phyloP scores from a whole-genome alignment of 2,888 invertebrate species.

The Hanleya hanleyi region DNA sequence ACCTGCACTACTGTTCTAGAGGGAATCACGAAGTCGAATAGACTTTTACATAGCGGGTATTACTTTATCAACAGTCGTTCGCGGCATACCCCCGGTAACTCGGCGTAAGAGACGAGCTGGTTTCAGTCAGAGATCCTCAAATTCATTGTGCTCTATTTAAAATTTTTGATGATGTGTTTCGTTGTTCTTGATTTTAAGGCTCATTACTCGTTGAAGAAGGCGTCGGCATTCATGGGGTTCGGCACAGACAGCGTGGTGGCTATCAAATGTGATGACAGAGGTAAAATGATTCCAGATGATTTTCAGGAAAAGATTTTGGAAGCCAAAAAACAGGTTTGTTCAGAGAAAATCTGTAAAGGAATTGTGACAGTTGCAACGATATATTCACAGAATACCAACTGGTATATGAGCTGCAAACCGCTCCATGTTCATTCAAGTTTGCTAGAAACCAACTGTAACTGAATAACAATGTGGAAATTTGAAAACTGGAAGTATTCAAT shows the following conservation, averaged over 20 bases:
- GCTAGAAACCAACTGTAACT: too few relatives aligned
- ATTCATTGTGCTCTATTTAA: too few relatives aligned
- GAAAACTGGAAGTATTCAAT: too few relatives aligned
- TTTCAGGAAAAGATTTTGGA: constrained; percentile 79
- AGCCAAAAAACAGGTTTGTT: constrained; percentile 69
- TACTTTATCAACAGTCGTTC: too few relatives aligned
- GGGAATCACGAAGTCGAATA: too few relatives aligned
- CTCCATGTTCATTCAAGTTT: neutral
- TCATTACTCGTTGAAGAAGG: constrained; percentile 91
- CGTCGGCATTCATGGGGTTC: constrained; percentile 88
- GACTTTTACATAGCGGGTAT: too few relatives aligned
- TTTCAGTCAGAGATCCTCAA: too few relatives aligned
- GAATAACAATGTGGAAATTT: too few relatives aligned
- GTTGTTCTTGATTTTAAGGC: constrained; percentile 52
- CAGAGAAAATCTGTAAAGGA: neutral
- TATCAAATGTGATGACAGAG: constrained; percentile 81
- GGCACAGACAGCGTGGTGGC: constrained; percentile 87
- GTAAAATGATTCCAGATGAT: constrained; percentile 82
- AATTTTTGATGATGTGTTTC: too few relatives aligned
- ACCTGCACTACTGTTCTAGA: too few relatives aligned
- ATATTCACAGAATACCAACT: neutral
- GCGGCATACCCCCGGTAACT: too few relatives aligned
- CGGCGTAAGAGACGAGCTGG: too few relatives aligned
- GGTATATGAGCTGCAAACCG: neutral
- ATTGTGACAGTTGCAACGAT: neutral